Conservation (phyloP, 2,113 vertebrate species). For the Microcebus griseorufus region DNA sequence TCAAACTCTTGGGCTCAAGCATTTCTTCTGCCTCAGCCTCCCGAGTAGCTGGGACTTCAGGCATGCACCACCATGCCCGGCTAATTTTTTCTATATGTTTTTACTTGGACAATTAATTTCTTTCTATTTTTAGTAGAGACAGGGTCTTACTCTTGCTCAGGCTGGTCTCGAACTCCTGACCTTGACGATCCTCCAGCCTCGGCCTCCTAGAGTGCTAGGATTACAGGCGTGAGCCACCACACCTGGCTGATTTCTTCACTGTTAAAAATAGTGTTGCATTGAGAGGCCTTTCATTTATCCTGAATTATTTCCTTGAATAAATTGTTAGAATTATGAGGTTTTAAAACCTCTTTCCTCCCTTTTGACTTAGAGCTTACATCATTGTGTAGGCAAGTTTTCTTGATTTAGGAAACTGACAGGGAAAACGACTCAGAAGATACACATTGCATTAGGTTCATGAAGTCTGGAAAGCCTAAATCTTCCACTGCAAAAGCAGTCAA, state of each 20-base stretch:
- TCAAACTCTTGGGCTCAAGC: no score
- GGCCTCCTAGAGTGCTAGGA: no score
- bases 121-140: no score
- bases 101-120: no score
- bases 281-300: background rate
- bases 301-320: background rate
- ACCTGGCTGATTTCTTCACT: background rate
- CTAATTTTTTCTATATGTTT: no score
- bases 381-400: background rate
- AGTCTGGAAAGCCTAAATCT: background rate
- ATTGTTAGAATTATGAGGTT: background rate
- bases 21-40: no score
- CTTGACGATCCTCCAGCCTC: no score
- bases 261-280: background rate
- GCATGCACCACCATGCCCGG: no score
- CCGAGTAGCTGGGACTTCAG: no score
- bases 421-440: background rate
- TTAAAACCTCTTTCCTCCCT: background rate
- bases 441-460: background rate
- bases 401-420: background rate
- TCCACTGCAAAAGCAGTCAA: background rate
- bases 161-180: no score
- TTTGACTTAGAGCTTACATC: background rate
- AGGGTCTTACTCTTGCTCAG: no score
- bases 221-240: no score